Evolutionary conservation across 1,140 invertebrate genomes (phyloP).

Genomic region (Arctopsyche grandis): DNA sequence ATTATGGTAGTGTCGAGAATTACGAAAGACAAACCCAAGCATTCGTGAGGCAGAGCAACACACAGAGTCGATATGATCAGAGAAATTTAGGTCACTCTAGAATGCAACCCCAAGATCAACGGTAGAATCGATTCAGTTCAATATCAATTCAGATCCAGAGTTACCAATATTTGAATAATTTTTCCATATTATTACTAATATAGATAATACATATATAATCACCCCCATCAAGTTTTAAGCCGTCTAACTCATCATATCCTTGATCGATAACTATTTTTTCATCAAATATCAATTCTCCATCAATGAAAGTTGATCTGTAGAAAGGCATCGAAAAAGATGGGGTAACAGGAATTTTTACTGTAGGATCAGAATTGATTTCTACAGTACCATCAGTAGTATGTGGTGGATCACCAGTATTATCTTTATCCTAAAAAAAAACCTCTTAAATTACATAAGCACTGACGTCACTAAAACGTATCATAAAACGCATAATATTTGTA

Average conservation of each 20-base stretch:
- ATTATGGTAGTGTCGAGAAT: too few relatives aligned
- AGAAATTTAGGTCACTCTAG: too few relatives aligned
- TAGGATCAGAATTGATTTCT: slow-evolving; percentile 41
- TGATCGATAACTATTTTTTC: not conserved
- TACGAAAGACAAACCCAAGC: too few relatives aligned
- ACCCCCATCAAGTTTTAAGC: slow-evolving; percentile 33
- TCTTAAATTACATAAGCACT: not conserved
- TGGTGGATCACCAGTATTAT: slow-evolving; percentile 34
- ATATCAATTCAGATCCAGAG: too few relatives aligned
- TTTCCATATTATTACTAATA: too few relatives aligned
- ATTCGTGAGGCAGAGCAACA: too few relatives aligned
- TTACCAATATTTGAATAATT: too few relatives aligned
- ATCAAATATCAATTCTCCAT: not conserved
- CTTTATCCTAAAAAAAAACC: slow-evolving; percentile 41
- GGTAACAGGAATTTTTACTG: slow-evolving; percentile 21
- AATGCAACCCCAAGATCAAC: too few relatives aligned
- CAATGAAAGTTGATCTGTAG: slow-evolving; percentile 1
- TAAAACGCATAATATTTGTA: too few relatives aligned
- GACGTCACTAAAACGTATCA: not conserved
- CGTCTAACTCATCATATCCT: not conserved
- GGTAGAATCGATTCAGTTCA: too few relatives aligned
- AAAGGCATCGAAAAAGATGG: slow-evolving; percentile 41
- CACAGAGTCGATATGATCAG: too few relatives aligned
- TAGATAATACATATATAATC: not conserved
- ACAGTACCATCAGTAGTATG: not conserved